A percentile compares a stretch with the other conserved stretches of the same genome.
phyloP scores from a whole-genome alignment of 2,113 vertebrate genomes.

The Todiramphus saurophagus region DNA sequence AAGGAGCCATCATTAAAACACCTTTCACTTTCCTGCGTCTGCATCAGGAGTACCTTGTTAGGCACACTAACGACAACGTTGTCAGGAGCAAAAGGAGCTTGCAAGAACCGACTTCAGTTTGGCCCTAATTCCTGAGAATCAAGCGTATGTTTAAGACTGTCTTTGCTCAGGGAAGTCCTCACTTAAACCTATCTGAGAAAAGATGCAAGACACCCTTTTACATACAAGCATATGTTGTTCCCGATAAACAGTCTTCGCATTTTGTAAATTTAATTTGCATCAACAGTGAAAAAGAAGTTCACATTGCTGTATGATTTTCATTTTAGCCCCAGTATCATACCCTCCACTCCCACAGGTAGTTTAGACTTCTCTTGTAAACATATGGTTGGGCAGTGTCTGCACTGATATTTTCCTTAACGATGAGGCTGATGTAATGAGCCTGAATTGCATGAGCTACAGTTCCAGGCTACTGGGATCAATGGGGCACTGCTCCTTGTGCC shows the following conservation, averaged over 20 bases:
- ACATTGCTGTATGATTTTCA: not conserved
- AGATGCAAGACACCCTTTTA: not conserved
- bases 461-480: not conserved
- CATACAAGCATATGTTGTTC: not conserved
- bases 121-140: not conserved
- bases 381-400: not conserved
- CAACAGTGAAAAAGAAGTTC: not conserved
- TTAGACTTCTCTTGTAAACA: not conserved
- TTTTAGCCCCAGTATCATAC: not conserved
- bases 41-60: not conserved
- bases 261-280: not conserved
- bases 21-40: not conserved
- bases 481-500: not conserved
- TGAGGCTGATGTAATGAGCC: not conserved
- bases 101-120: not conserved
- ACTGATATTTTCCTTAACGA: not conserved
- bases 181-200: not conserved
- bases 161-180: not conserved
- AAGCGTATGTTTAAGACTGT: not conserved
- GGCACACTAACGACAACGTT: fast-evolving
- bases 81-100: not conserved
- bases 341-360: not conserved
- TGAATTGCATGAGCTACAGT: not conserved
- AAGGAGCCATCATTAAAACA: not conserved
- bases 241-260: not conserved